Percentiles rank a stretch among this genome's conserved stretches.
phyloP scores from a whole-genome alignment of 2,888 invertebrate genomes.

The Liodrosophila aerea region DNA sequence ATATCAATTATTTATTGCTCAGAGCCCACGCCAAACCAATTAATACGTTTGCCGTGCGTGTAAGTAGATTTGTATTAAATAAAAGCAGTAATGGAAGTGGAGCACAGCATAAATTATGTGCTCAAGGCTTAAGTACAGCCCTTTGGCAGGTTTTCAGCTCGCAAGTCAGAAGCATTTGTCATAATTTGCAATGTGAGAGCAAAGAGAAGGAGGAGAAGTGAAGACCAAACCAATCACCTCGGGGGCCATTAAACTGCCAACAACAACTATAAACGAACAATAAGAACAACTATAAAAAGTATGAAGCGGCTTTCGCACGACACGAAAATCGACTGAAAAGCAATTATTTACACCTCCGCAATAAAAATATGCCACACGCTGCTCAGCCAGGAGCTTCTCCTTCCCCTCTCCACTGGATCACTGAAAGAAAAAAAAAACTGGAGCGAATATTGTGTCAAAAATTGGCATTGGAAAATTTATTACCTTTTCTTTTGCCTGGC shows the following conservation, averaged over 20 bases:
- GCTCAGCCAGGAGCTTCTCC: neutral
- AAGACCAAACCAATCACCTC: conserved; percentile 34
- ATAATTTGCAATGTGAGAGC: conserved; percentile 49
- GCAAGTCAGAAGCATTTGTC: conserved; percentile 66
- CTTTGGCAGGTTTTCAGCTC: conserved; percentile 25
- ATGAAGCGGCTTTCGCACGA: conserved; percentile 43
- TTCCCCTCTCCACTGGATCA: neutral
- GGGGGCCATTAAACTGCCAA: conserved; percentile 51
- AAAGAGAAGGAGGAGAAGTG: neutral
- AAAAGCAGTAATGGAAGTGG: neutral
- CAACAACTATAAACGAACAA: conserved; percentile 26
- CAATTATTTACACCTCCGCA: conserved; percentile 74
- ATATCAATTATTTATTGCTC: conserved; percentile 10
- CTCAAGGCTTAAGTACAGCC: conserved; percentile 33
- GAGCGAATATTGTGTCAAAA: conserved; percentile 60
- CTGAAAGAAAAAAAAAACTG: conserved; percentile 23
- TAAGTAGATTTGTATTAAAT: neutral
- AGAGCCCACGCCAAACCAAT: conserved; percentile 18
- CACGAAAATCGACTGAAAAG: conserved; percentile 73
- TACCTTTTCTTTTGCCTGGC: conserved; percentile 58
- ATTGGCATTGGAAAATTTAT: conserved; percentile 68
- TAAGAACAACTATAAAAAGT: conserved; percentile 27
- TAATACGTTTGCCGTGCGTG: conserved; percentile 14
- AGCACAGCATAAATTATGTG: conserved; percentile 34
- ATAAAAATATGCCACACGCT: conserved; percentile 63